Percentiles rank a stretch among this genome's conserved stretches.
Evolutionary conservation across 2,888 invertebrate genomes (phyloP).

Genomic region (Ceriagrion tenellum): DNA sequence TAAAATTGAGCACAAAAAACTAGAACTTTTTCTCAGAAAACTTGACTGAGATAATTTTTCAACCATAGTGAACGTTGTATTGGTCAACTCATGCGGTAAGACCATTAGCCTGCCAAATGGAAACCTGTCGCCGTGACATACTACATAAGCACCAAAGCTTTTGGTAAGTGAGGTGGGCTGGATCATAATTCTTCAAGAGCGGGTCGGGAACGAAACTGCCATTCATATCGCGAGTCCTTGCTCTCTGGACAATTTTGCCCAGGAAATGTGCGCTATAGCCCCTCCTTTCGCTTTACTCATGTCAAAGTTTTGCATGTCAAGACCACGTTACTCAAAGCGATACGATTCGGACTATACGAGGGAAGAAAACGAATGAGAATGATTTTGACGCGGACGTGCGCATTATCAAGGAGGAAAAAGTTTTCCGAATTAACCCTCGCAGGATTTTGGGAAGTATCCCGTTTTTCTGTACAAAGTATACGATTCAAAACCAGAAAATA

Average conservation of each 20-base stretch:
- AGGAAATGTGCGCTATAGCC: neutral
- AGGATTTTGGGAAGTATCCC: neutral
- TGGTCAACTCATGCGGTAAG: no score
- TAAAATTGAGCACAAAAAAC: no score
- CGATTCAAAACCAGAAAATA: no score
- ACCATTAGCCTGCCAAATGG: no score
- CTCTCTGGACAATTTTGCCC: neutral
- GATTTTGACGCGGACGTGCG: neutral
- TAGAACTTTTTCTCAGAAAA: neutral
- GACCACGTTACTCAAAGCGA: neutral
- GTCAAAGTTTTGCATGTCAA: neutral
- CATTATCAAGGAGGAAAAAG: neutral
- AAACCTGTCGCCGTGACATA: no score
- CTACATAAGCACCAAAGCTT: no score
- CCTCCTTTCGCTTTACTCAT: neutral
- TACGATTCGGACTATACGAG: neutral
- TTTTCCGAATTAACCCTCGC: neutral
- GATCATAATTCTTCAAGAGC: neutral
- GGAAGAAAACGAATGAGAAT: neutral
- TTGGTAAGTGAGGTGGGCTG: neutral
- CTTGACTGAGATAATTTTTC: neutral
- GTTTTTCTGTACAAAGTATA: no score
- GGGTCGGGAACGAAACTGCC: neutral
- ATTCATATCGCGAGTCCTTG: neutral
- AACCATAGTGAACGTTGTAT: neutral